Base-by-base conservation (phyloP, 2,888 invertebrate species). In the Phyto melanocephala region DNA sequence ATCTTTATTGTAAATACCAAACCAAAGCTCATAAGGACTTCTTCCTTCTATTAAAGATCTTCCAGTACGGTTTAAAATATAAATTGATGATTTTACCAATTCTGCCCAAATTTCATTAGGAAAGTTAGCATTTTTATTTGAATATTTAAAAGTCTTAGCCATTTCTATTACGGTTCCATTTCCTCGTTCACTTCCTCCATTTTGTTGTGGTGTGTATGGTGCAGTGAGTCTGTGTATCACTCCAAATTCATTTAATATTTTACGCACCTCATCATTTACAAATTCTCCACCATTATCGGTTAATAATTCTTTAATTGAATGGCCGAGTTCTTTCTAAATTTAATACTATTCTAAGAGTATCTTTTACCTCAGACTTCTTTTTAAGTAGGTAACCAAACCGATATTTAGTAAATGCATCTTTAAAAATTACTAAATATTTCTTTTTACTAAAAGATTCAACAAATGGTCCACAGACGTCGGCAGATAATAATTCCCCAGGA, bases 1-100 rank as follows among this genome's bases (percentile, higher is more conserved):
- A 2, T 60, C 40, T 60, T 40, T 40, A 60, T n/a, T 40, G 10
- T 33, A 56, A 33, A 60, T 22, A 10, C 60, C 24, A 13, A 17
- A n/a, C 85, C 80, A 84, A 13, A 84, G 62, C 20, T 83, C 79
- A 28, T 67, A 75, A 15, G 80, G 75, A 58, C 56, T 81, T 15
- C 47, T 74, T 13, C 62, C 60, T 17, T 65, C 58, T n/a, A 65
- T 22, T n/a, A 58, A 70, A 35, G 54, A 67, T 10, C 78, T 78
- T 17, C 78, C 74, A 15, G 80, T 80, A 47, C 81, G 52, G 50
- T 63, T 63, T 6, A 63, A 28, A 15, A 47, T 33, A 28, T 63
- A 63, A 63, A 63, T 63, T 10, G 45, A 11, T 1, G 33, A 10
- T 33, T 82, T 82, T 2, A 71, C 79, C 13, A 78, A 33, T 8